Conservation (phyloP, 1,140 invertebrate genomes). For the Cydia strobilella region DNA sequence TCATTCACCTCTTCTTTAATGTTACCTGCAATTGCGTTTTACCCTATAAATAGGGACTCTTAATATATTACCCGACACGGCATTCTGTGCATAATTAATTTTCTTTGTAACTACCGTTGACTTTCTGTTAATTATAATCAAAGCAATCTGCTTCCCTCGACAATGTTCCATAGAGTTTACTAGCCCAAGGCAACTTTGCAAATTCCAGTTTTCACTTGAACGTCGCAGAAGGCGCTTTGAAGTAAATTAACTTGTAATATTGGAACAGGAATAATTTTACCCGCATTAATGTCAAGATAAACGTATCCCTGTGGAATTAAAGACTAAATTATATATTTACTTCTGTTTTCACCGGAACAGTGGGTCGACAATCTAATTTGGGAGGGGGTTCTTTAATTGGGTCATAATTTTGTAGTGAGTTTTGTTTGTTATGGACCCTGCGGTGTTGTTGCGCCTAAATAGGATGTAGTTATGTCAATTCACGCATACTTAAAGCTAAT, state of each 20-base stretch:
- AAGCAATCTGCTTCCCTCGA: conserved; percentile 26
- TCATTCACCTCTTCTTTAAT: background rate
- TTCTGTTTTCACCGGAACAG: conserved; percentile 34
- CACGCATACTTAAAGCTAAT: conserved; percentile 30
- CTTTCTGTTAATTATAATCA: conserved; percentile 26
- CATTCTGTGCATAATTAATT: conserved; percentile 12
- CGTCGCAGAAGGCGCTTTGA: conserved; percentile 24
- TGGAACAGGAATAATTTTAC: conserved; percentile 14
- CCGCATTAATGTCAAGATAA: conserved; percentile 18
- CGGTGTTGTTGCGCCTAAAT: conserved; percentile 36
- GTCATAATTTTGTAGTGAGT: conserved; percentile 49
- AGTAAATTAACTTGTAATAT: conserved; percentile 28
- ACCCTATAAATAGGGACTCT: background rate
- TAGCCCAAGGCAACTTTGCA: conserved; percentile 23
- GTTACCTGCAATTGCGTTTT: background rate
- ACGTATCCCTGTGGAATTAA: conserved; percentile 22
- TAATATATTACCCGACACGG: background rate
- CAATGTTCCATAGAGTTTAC: conserved; percentile 20
- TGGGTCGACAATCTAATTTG: conserved; percentile 50
- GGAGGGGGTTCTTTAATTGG: conserved; percentile 55
- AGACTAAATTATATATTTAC: conserved; percentile 24
- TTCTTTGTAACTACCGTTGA: conserved; percentile 15
- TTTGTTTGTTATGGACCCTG: conserved; percentile 43
- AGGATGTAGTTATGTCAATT: conserved; percentile 32
- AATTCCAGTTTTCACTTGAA: conserved; percentile 22